These are phyloP conservation scores for Xiphophorus couchianus DNA, from an alignment of 2,113 vertebrate species.

Conservation along the genomic window DNA sequence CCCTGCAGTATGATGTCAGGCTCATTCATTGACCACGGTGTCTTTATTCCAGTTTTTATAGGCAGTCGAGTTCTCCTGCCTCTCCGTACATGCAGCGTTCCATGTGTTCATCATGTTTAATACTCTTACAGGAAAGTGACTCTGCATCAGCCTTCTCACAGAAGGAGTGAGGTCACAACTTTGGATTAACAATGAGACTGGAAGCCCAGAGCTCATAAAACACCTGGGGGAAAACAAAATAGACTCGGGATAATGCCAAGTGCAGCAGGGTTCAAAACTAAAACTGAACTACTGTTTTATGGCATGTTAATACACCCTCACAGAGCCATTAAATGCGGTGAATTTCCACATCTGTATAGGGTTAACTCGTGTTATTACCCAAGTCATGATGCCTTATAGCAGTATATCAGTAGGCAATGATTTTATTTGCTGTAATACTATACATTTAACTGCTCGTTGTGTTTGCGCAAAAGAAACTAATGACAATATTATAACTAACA, in stretches of 20 bases:
- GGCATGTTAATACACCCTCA: neutral
- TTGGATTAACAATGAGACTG: constrained; percentile 51
- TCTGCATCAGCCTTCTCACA: constrained; percentile 38
- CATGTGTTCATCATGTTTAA: constrained; percentile 51
- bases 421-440: neutral
- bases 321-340: neutral
- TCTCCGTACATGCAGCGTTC: constrained; percentile 19
- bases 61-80: constrained; percentile 25
- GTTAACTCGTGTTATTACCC: neutral
- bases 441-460: neutral
- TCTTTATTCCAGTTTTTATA: constrained; percentile 47
- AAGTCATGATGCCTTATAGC: neutral
- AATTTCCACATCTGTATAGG: neutral
- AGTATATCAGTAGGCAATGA: neutral
- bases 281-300: constrained; percentile 6
- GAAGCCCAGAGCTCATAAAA: constrained; percentile 48
- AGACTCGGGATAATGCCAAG: neutral
- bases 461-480: neutral
- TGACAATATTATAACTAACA: neutral
- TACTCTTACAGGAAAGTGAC: constrained; percentile 53
- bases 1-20: constrained; percentile 25
- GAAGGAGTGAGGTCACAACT: constrained; percentile 55
- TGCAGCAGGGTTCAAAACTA: constrained; percentile 1
- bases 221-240: constrained; percentile 28
- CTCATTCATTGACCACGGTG: constrained; percentile 16